phyloP scores from a whole-genome alignment of 2,113 vertebrate genomes.

The Sinocyclocheilus rhinocerous region DNA sequence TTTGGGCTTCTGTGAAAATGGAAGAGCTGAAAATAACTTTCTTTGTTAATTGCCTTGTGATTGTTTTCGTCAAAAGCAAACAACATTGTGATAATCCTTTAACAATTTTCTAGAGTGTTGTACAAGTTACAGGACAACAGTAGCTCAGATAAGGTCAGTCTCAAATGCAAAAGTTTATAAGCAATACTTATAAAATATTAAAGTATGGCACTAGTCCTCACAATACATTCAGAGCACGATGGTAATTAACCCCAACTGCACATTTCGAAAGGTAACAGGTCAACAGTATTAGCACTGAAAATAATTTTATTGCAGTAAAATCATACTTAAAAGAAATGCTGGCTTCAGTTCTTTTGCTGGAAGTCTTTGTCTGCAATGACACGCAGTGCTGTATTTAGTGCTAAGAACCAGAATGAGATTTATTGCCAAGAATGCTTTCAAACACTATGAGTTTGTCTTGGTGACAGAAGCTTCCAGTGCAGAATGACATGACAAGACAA shows the following conservation, averaged over 20 bases:
- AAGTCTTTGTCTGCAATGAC: conserved; percentile 13
- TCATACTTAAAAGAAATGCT: neutral
- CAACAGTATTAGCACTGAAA: neutral
- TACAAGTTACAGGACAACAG: neutral
- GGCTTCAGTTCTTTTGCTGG: neutral
- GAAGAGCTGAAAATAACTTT: conserved; percentile 23
- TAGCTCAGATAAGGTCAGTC: conserved; percentile 32
- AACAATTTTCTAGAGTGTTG: neutral
- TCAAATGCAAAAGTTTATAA: conserved; percentile 30
- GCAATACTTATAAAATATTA: conserved; percentile 20
- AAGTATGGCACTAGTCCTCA: neutral
- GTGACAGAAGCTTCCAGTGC: too few species aligned
- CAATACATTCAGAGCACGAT: neutral
- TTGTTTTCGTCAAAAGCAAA: conserved; percentile 26
- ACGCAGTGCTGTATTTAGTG: neutral
- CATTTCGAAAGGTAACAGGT: conserved; percentile 22
- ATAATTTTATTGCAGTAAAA: neutral
- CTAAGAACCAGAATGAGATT: neutral
- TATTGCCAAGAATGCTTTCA: too few species aligned
- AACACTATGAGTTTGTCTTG: too few species aligned
- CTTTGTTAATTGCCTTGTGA: conserved; percentile 17
- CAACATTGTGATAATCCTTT: neutral
- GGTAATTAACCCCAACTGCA: neutral
- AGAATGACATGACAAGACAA: too few species aligned
- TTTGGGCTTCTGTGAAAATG: conserved; percentile 36